phyloP scores from a whole-genome alignment of 1,140 invertebrate genomes.

The Zophobas atratus region DNA sequence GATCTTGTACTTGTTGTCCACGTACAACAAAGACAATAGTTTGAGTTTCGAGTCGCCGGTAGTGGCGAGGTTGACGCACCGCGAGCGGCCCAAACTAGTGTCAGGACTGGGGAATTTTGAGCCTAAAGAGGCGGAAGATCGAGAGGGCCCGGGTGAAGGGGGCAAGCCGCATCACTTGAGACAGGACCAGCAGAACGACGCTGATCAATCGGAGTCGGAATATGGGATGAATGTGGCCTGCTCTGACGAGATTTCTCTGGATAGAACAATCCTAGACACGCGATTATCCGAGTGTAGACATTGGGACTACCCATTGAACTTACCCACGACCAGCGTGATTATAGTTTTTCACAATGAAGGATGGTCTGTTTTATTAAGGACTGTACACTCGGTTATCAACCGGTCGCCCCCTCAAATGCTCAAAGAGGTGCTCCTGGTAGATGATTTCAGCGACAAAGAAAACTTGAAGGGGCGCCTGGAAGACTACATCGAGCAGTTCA shows the following conservation, averaged over 20 bases:
- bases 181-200: slow-evolving; percentile 82
- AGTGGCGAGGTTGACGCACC: slow-evolving; percentile 43
- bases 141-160: slow-evolving; percentile 86
- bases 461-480: slow-evolving; percentile 92
- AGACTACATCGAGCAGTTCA: slow-evolving; percentile 89
- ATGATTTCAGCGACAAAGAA: slow-evolving; percentile 98
- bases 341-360: slow-evolving; percentile 99
- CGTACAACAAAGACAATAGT: slow-evolving; percentile 66
- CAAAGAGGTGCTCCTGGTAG: slow-evolving; percentile 97
- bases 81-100: slow-evolving; percentile 59
- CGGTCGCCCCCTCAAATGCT: slow-evolving; percentile 91
- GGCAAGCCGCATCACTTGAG: slow-evolving; percentile 84
- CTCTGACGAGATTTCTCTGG: slow-evolving; percentile 89
- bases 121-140: slow-evolving; percentile 72
- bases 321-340: slow-evolving; percentile 95
- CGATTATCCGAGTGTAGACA: slow-evolving; percentile 92
- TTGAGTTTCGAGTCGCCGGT: slow-evolving; percentile 17
- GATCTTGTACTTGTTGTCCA: slow-evolving; percentile 67
- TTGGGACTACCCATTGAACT: slow-evolving; percentile 93
- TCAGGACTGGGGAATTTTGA: slow-evolving; percentile 78
- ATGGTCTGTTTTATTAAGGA: slow-evolving; percentile 94
- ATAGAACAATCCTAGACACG: slow-evolving; percentile 88
- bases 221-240: slow-evolving; percentile 98
- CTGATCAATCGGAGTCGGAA: slow-evolving; percentile 83
- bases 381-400: slow-evolving; percentile 97